Percentiles rank a stretch among this genome's conserved stretches.
phyloP scores from a whole-genome alignment of 2,888 invertebrate genomes.

The Alcis repandata region DNA sequence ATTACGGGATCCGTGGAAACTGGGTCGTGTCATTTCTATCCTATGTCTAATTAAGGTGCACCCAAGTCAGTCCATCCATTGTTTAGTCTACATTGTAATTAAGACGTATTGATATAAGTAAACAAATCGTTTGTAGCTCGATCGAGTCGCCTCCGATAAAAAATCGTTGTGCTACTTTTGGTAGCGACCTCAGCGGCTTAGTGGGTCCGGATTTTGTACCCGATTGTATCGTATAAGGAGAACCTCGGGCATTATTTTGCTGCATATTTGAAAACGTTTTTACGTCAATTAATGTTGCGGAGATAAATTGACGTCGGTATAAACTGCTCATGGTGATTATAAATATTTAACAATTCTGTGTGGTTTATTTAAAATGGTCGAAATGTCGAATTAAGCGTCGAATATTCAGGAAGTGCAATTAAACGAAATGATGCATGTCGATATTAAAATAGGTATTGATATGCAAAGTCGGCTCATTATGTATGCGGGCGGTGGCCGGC shows the following conservation, averaged over 20 bases:
- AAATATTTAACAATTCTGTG: constrained; percentile 68
- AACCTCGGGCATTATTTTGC: constrained; percentile 70
- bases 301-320: constrained; percentile 76
- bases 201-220: constrained; percentile 51
- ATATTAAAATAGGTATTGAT: constrained; percentile 84
- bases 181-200: constrained; percentile 45
- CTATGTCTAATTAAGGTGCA: constrained; percentile 62
- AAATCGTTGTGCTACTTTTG: constrained; percentile 63
- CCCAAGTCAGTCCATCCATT: constrained; percentile 54
- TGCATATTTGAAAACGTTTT: constrained; percentile 72
- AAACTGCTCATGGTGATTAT: constrained; percentile 69
- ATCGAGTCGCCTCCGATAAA: constrained; percentile 52
- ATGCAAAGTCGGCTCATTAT: constrained; percentile 80
- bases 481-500: constrained; percentile 71
- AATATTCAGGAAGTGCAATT: constrained; percentile 80
- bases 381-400: constrained; percentile 61
- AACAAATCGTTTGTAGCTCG: constrained; percentile 58
- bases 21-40: constrained; percentile 65
- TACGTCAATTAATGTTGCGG: constrained; percentile 77
- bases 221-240: constrained; percentile 65
- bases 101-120: constrained; percentile 61
- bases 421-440: constrained; percentile 84
- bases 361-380: constrained; percentile 48
- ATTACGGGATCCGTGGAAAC: constrained; percentile 69
- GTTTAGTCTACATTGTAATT: constrained; percentile 54